phyloP scores from a whole-genome alignment of 2,888 invertebrate genomes.

The Epinotia bilunana region DNA sequence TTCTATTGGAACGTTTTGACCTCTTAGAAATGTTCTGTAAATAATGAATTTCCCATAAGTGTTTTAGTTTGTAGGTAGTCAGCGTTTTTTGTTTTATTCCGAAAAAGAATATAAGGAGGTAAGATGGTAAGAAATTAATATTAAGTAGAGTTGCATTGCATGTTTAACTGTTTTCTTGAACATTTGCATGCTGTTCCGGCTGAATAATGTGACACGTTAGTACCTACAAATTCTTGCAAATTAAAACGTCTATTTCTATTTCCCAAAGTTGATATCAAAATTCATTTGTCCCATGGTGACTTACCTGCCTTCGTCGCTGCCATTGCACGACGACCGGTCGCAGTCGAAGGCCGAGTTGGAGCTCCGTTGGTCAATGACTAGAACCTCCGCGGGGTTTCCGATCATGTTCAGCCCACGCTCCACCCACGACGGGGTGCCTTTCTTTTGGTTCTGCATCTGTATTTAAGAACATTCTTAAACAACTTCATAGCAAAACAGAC shows the following conservation, averaged over 20 bases:
- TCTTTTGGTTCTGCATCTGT: constrained; percentile 80
- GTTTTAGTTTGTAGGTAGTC: not conserved
- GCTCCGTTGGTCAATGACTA: constrained; percentile 84
- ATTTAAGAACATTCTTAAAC: constrained; percentile 36
- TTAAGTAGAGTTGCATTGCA: too few species aligned
- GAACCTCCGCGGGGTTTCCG: constrained; percentile 80
- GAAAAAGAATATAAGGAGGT: too few species aligned
- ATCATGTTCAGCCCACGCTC: constrained; percentile 84
- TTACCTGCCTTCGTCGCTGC: constrained; percentile 80
- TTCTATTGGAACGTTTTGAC: constrained; percentile 94
- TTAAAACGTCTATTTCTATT: too few species aligned
- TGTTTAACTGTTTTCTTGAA: too few species aligned
- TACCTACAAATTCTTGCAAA: too few species aligned
- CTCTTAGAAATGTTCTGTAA: constrained; percentile 89
- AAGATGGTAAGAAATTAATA: too few species aligned
- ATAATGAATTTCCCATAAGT: constrained; percentile 38
- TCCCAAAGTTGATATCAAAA: not conserved
- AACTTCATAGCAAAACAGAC: not conserved
- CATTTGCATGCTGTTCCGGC: too few species aligned
- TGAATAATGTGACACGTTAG: too few species aligned
- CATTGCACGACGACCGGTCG: constrained; percentile 77
- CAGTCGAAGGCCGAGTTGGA: constrained; percentile 77
- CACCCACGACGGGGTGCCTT: constrained; percentile 84
- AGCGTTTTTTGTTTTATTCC: too few species aligned
- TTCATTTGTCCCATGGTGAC: constrained; percentile 20